Conservation (phyloP, 2,888 invertebrate genomes). For the Ditula angustiorana region DNA sequence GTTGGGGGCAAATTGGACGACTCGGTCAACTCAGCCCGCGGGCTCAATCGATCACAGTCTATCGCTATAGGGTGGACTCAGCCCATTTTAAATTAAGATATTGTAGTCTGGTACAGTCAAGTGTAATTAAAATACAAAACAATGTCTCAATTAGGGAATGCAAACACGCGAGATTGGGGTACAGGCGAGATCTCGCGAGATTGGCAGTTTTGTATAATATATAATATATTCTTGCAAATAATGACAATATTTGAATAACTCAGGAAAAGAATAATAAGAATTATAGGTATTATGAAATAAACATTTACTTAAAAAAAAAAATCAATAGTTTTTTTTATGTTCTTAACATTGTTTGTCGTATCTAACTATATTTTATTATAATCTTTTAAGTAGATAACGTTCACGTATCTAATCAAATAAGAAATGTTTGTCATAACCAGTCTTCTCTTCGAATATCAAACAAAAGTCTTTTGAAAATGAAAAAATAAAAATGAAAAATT, state of each 20-base stretch:
- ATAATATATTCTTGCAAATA: too few species aligned
- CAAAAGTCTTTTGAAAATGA: not conserved
- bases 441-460: not conserved
- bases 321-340: too few species aligned
- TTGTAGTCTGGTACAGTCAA: too few species aligned
- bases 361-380: not conserved
- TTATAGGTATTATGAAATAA: not conserved
- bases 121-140: too few species aligned
- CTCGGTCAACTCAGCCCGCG: too few species aligned
- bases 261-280: not conserved
- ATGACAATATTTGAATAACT: not conserved
- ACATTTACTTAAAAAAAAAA: not conserved
- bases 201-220: too few species aligned
- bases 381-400: not conserved
- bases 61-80: too few species aligned
- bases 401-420: not conserved
- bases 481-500: too few species aligned
- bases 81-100: too few species aligned
- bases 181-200: constrained; percentile 21
- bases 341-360: too few species aligned
- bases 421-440: not conserved
- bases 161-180: constrained; percentile 12
- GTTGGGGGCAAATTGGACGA: too few species aligned
- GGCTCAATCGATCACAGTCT: too few species aligned
- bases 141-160: not conserved